A percentile compares a stretch with the other conserved stretches of the same genome.
phyloP scores from a whole-genome alignment of 2,113 vertebrate species.

The Anoura caudifer region DNA sequence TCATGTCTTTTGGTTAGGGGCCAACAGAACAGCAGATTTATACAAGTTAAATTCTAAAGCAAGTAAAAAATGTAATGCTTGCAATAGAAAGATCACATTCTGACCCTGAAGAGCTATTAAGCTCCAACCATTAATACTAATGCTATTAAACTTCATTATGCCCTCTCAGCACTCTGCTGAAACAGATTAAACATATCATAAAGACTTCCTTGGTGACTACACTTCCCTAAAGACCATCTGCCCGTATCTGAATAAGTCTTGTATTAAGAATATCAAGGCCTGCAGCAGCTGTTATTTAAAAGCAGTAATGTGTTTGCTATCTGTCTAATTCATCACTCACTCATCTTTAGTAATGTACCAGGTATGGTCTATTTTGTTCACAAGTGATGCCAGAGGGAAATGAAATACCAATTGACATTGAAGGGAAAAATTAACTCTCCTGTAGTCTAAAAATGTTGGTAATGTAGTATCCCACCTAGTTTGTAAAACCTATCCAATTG shows the following conservation, averaged over 20 bases:
- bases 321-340: conserved; percentile 55
- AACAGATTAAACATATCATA: not conserved
- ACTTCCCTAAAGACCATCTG: not conserved
- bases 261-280: not conserved
- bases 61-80: not conserved
- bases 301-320: conserved; percentile 53
- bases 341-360: conserved; percentile 52
- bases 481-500: not conserved
- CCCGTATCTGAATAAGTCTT: conserved; percentile 18
- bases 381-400: conserved; percentile 51
- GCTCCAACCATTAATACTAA: not conserved
- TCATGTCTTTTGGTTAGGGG: not conserved
- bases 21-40: not conserved
- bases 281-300: conserved; percentile 60
- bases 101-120: not conserved
- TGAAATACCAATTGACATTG: conserved; percentile 38
- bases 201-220: conserved; percentile 21
- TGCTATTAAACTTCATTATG: not conserved
- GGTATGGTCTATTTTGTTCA: conserved; percentile 11
- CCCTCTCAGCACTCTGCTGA: not conserved
- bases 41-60: not conserved
- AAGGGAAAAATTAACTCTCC: conserved; percentile 46
- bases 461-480: not conserved
- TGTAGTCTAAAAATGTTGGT: conserved; percentile 58
- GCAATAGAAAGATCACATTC: not conserved